Evolutionary conservation across 2,113 vertebrate genomes (phyloP).

Genomic region (Myrmecophaga tridactyla): DNA sequence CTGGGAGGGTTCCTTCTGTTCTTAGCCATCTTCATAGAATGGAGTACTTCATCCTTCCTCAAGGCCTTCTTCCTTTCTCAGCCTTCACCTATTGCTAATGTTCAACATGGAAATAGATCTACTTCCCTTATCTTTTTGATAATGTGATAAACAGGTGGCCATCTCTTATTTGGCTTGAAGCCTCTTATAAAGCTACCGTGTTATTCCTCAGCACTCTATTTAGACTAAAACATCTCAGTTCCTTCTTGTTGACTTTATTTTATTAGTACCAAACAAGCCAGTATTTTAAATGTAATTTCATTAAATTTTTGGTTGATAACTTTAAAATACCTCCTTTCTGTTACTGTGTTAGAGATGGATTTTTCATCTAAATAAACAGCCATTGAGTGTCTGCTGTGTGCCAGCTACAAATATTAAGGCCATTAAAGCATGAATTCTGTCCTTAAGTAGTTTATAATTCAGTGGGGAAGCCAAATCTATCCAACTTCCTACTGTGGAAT

Average conservation of each 20-base stretch:
- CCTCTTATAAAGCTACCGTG: background rate
- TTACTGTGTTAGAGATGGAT: background rate
- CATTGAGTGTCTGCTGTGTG: background rate
- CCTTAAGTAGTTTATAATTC: background rate
- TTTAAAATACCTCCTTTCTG: background rate
- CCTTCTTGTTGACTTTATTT: background rate
- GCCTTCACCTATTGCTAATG: background rate
- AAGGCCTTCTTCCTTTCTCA: slow-evolving; percentile 32
- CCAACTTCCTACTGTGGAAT: background rate
- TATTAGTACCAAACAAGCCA: background rate
- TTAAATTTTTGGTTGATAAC: background rate
- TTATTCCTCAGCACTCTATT: background rate
- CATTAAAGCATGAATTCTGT: background rate
- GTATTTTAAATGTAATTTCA: background rate
- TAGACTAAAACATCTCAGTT: background rate
- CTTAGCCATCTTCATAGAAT: background rate
- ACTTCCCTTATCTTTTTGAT: background rate
- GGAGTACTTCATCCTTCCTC: background rate
- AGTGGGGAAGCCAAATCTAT: background rate
- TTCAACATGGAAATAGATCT: background rate
- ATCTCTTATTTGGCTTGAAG: background rate
- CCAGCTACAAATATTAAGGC: background rate
- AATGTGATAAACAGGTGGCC: background rate
- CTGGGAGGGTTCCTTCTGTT: background rate
- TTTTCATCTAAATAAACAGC: background rate